Evolutionary conservation across 2,113 vertebrate genomes (phyloP), one percentile per base, ranked within the genome.

Genomic region (Campylorhamphus procurvoides): DNA sequence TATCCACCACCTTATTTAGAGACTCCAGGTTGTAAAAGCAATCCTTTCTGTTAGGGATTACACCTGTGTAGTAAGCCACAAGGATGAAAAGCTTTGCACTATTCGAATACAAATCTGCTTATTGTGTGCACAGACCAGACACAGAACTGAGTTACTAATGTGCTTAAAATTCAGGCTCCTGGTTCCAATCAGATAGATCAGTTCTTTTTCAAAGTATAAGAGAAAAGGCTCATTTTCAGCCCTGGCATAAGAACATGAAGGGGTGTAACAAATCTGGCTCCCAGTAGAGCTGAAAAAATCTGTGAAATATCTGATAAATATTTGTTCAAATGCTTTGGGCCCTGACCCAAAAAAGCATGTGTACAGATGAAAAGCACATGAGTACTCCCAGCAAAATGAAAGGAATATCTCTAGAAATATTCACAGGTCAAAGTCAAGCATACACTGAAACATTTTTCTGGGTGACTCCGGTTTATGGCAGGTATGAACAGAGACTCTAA

Each of bases 281-380:
- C 40, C 74, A 77, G 76, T 27, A 89, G 60, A 89, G 80, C 28
- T 81, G 52, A 81, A 90, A 91, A 90, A 84, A 74, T 84, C 68
- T 94, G 60, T 75, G 56, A 95, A 96, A 95, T 89, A 89, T 68
- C 64, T 78, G 77, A 92, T 81, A 96, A 94, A 95, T 94, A 92
- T 95, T 94, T 97, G 95, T 82, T 94, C 69, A 91, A 94, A 96
- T 91, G 44, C 62, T 96, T 94, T 94, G 77, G 69, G 69, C 84
- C 76, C 47, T 94, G 81, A 94, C 87, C 73, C 83, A 97, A 39
- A 60, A 89, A 94, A 89, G 40, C n/a, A 46, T 91, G 68, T 82
- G 31, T 84, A 90, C 28, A 75, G 80, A 84, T 35, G 44, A 94
- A 94, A 95, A 91, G 49, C 66, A 87, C 87, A 77, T 68, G 86